Percentiles rank a stretch among this genome's conserved stretches.
Conservation (phyloP, 2,888 invertebrate genomes). For the Athetis lepigone region DNA sequence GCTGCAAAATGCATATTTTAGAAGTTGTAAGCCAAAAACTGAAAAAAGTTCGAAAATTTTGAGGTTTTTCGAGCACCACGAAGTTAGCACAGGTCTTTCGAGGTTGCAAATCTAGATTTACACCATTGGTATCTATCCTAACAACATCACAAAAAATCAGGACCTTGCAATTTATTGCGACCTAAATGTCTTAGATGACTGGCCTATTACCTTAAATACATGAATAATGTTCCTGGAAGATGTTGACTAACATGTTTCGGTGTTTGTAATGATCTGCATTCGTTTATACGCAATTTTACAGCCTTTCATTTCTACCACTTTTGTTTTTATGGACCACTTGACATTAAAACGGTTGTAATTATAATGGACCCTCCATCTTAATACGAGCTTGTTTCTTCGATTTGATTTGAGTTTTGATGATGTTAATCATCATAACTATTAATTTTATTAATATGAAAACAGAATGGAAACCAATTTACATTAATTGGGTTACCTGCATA, state of each 20-base stretch:
- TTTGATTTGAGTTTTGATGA: constrained; percentile 24
- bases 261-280: constrained; percentile 39
- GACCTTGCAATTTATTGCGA: too few species aligned
- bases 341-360: constrained; percentile 21
- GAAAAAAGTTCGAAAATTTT: too few species aligned
- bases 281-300: constrained; percentile 34
- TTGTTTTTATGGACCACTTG: constrained; percentile 29
- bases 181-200: too few species aligned
- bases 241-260: constrained; percentile 33
- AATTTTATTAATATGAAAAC: constrained; percentile 22
- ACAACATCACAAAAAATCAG: too few species aligned
- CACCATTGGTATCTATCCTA: too few species aligned
- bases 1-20: too few species aligned
- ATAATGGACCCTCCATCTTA: constrained; percentile 9
- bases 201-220: constrained; percentile 53
- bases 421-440: constrained; percentile 34
- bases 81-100: too few species aligned
- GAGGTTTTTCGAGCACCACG: too few species aligned
- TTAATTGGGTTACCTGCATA: constrained; percentile 41
- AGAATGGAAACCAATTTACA: constrained; percentile 1
- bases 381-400: constrained; percentile 20
- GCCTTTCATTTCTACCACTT: constrained; percentile 32
- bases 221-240: constrained; percentile 46
- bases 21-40: too few species aligned
- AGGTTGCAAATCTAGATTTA: too few species aligned